These are phyloP conservation scores for Hyles euphorbiae DNA, from an alignment of 1,140 invertebrate species.

Conservation along the genomic window DNA sequence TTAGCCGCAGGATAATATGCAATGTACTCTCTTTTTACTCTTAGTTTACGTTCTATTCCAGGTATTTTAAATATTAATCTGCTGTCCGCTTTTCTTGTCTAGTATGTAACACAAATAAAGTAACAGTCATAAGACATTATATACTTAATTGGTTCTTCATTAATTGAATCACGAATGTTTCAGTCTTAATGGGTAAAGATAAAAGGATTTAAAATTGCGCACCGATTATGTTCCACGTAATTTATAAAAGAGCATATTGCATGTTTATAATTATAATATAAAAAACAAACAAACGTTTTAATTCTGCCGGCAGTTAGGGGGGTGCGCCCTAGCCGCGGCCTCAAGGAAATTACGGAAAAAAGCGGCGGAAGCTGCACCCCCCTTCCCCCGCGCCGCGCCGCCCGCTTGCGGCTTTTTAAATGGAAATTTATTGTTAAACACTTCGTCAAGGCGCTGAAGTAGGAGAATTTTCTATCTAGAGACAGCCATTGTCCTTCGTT, in stretches of 20 bases:
- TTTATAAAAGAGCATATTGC: slow-evolving; percentile 16
- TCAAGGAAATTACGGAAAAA: slow-evolving; percentile 72
- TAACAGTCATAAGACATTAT: too few species aligned
- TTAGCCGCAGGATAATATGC: too few species aligned
- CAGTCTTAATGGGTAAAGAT: too few species aligned
- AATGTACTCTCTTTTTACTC: too few species aligned
- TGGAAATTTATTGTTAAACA: slow-evolving; percentile 75
- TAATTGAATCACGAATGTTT: too few species aligned
- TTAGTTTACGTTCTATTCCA: too few species aligned
- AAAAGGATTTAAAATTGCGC: too few species aligned
- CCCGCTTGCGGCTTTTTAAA: slow-evolving; percentile 70
- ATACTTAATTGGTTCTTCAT: too few species aligned
- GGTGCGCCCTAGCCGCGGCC: slow-evolving; percentile 52
- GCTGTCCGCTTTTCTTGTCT: too few species aligned
- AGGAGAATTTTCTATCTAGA: slow-evolving; percentile 52
- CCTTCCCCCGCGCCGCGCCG: slow-evolving; percentile 25
- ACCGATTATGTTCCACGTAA: background rate
- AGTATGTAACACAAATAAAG: too few species aligned
- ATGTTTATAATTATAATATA: slow-evolving; percentile 16
- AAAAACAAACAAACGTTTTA: slow-evolving; percentile 58
- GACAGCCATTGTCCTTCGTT: too few species aligned
- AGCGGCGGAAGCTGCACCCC: slow-evolving; percentile 56
- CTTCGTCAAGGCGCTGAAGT: slow-evolving; percentile 57
- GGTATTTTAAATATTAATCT: too few species aligned
- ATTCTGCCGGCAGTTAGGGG: slow-evolving; percentile 45